A percentile compares a stretch with the other conserved stretches of the same genome.
Conservation (phyloP, 2,113 vertebrate species). For the Aptenodytes patagonicus region DNA sequence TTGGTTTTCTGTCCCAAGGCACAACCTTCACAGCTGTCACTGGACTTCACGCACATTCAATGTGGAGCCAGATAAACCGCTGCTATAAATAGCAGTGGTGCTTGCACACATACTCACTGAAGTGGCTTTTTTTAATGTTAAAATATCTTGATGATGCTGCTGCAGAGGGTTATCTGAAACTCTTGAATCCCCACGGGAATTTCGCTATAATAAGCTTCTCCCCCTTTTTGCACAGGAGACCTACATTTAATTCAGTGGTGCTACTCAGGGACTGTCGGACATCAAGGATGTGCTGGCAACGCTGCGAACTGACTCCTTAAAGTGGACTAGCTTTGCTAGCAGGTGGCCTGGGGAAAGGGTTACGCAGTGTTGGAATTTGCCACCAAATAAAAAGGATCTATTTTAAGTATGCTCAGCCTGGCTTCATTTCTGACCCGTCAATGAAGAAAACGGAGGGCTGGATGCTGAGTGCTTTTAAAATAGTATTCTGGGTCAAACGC, state of each 20-base stretch:
- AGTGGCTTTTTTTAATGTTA: not conserved
- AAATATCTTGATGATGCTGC: not conserved
- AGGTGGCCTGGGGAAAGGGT: not conserved
- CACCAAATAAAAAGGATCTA: not conserved
- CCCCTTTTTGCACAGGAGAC: not conserved
- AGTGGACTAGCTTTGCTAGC: not conserved
- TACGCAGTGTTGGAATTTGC: not conserved
- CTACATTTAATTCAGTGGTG: not conserved
- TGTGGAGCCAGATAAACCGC: rapidly evolving
- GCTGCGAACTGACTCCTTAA: not conserved
- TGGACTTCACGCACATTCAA: rapidly evolving
- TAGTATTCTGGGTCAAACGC: not conserved
- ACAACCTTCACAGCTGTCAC: not conserved
- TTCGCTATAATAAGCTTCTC: not conserved
- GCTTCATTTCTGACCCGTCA: not conserved
- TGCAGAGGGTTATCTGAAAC: not conserved
- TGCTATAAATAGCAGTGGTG: not conserved
- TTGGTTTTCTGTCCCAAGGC: not conserved
- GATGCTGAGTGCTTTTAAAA: not conserved
- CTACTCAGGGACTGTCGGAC: not conserved
- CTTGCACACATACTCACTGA: not conserved
- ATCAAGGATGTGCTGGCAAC: not conserved
- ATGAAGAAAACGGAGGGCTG: not conserved
- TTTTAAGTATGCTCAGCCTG: not conserved
- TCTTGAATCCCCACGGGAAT: not conserved